These are phyloP conservation scores for Trichomalopsis sarcophagae DNA, from an alignment of 1,140 invertebrate species.

Conservation along the genomic window DNA sequence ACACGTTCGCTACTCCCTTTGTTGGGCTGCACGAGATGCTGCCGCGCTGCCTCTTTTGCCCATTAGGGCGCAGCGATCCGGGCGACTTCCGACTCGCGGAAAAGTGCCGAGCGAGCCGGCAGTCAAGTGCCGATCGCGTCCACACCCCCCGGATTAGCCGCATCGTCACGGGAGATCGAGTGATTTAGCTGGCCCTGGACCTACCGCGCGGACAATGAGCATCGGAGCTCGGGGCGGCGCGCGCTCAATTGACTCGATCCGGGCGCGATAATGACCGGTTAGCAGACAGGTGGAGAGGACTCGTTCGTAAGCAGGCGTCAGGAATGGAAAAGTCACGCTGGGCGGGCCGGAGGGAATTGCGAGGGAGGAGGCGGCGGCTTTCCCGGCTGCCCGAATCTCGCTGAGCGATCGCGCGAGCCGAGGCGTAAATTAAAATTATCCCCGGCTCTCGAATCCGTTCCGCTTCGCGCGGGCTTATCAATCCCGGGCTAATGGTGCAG, in stretches of 20 bases:
- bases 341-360: neutral
- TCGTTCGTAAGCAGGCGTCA: neutral
- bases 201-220: neutral
- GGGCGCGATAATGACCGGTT: conserved; percentile 45
- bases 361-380: neutral
- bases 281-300: neutral
- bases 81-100: too few relatives aligned
- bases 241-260: conserved; percentile 32
- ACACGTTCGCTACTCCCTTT: conserved; percentile 6
- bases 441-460: neutral
- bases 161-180: neutral
- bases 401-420: too few relatives aligned
- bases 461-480: conserved; percentile 32
- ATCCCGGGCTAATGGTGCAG: conserved; percentile 19
- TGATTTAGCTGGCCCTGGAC: neutral
- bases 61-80: too few relatives aligned
- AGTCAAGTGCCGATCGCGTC: too few relatives aligned
- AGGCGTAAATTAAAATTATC: too few relatives aligned
- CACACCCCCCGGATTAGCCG: too few relatives aligned
- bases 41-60: too few relatives aligned
- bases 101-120: too few relatives aligned
- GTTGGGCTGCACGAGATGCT: neutral
- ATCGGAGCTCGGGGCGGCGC: conserved; percentile 14
- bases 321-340: conserved; percentile 26
- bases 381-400: conserved; percentile 29